These are phyloP conservation scores for Timema cristinae DNA, from an alignment of 2,888 invertebrate genomes.

Conservation along the genomic window DNA sequence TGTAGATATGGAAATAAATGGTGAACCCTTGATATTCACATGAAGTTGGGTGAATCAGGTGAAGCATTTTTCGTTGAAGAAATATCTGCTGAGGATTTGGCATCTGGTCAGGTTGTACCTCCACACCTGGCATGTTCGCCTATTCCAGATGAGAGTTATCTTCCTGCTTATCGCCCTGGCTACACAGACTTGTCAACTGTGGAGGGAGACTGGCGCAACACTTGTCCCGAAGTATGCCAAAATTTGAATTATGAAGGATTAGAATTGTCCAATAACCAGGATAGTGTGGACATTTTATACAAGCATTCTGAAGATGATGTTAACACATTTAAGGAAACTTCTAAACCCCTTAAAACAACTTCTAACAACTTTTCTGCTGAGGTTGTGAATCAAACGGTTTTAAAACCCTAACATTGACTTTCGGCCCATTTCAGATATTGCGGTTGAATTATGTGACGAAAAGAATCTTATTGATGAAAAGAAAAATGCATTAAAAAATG, in stretches of 20 bases:
- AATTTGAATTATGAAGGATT: too few relatives aligned
- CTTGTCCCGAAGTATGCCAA: too few relatives aligned
- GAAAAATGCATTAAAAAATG: background rate
- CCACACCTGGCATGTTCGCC: slow-evolving; percentile 94
- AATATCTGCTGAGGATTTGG: slow-evolving; percentile 62
- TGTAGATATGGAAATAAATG: slow-evolving; percentile 47
- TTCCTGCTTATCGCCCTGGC: slow-evolving; percentile 10
- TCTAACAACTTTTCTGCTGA: too few relatives aligned
- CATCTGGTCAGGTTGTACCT: slow-evolving; percentile 62
- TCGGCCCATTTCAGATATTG: background rate
- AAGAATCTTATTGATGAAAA: slow-evolving; percentile 29
- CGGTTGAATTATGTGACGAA: slow-evolving; percentile 42
- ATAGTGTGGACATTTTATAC: too few relatives aligned
- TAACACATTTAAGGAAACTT: too few relatives aligned
- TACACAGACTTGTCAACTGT: too few relatives aligned
- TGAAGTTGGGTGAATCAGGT: slow-evolving; percentile 7
- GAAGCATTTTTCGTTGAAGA: slow-evolving; percentile 9
- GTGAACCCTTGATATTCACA: background rate
- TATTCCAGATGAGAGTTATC: slow-evolving; percentile 63
- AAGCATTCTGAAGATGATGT: too few relatives aligned
- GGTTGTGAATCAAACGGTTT: too few relatives aligned
- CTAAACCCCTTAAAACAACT: too few relatives aligned
- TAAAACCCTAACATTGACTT: too few relatives aligned
- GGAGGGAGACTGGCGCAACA: too few relatives aligned
- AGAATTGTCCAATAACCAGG: too few relatives aligned